phyloP scores from a whole-genome alignment of 2,797 vertebrate genomes.

The Bradypodion ventrale region DNA sequence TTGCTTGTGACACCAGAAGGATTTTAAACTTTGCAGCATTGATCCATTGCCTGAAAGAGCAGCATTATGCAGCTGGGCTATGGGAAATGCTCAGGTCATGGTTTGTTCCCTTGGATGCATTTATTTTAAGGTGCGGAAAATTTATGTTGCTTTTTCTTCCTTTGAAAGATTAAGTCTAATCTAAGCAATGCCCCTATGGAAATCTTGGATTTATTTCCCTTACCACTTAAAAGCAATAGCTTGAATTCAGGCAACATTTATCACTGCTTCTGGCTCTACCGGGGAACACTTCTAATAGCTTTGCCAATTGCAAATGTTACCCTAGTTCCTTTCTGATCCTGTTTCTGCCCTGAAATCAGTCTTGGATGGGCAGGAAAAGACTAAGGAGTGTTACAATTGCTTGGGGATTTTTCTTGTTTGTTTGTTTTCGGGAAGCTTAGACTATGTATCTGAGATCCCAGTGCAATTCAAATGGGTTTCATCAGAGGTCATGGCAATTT shows the following conservation, averaged over 20 bases:
- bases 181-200: constrained; percentile 2
- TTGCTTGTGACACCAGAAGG: accelerated
- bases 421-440: not conserved
- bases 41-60: accelerated
- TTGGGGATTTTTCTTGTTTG: not conserved
- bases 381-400: not conserved
- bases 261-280: not conserved
- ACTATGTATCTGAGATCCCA: not conserved
- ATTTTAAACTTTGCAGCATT: not conserved
- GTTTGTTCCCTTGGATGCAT: not conserved
- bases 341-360: not conserved
- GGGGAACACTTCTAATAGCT: constrained; percentile 38
- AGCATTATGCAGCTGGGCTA: accelerated
- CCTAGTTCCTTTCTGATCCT: not conserved
- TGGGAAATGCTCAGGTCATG: not conserved
- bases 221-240: constrained; percentile 24
- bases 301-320: constrained; percentile 22
- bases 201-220: constrained; percentile 51
- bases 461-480: not conserved
- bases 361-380: not conserved
- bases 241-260: not conserved
- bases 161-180: constrained; percentile 38
- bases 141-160: not conserved
- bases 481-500: too few relatives aligned
- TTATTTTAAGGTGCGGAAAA: not conserved